phyloP scores from a whole-genome alignment of 2,797 vertebrate genomes.

The Antennarius maculatus region DNA sequence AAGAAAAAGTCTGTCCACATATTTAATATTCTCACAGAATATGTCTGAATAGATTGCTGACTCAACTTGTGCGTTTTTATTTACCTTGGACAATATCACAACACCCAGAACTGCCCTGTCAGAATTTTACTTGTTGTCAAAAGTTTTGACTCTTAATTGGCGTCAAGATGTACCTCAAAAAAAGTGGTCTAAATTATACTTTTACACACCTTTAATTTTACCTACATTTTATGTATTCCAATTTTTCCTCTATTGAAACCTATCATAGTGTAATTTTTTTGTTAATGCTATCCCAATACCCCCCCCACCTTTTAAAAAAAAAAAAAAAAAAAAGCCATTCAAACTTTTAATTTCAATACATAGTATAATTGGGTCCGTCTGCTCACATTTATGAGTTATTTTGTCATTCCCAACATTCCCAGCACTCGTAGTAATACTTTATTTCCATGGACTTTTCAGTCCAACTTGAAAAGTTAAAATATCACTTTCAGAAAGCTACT shows the following conservation, averaged over 20 bases:
- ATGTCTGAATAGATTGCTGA: background rate
- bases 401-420: slow-evolving; percentile 57
- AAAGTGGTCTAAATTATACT: background rate
- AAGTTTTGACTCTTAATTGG: too few species aligned
- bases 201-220: background rate
- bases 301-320: slow-evolving; percentile 13
- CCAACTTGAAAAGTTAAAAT: slow-evolving; percentile 46
- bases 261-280: background rate
- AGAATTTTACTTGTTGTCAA: too few species aligned
- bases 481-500: slow-evolving; percentile 53
- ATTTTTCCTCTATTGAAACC: background rate
- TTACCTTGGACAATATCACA: too few species aligned
- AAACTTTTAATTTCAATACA: slow-evolving; percentile 25
- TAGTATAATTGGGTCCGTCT: slow-evolving; percentile 32
- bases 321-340: too few species aligned
- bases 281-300: slow-evolving; percentile 7
- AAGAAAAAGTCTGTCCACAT: too few species aligned
- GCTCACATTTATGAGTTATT: slow-evolving; percentile 55
- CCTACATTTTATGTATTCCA: background rate
- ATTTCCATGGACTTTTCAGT: slow-evolving; percentile 33
- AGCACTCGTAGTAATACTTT: slow-evolving; percentile 51
- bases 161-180: too few species aligned
- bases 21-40: too few species aligned
- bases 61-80: too few species aligned
- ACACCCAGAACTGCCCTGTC: too few species aligned